Base-by-base conservation (phyloP, 1,140 invertebrate genomes). In the Drosophila tristis region DNA sequence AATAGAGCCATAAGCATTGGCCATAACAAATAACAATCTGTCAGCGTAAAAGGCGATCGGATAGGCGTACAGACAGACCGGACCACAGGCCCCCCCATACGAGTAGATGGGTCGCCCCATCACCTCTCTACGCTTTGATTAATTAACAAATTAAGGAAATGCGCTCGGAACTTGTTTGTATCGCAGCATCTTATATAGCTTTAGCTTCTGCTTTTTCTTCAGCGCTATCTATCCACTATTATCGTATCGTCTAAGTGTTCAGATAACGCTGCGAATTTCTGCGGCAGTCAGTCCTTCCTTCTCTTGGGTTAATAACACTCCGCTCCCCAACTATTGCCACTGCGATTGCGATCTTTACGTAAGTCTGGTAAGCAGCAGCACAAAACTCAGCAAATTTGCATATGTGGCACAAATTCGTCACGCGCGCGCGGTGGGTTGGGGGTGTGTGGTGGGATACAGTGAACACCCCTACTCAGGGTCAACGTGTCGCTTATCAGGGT, bases 181-280 rank as follows among this genome's bases (percentile, higher is more conserved):
- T 26, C 47, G 29, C 47, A 60, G 29, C 67, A 51, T 53, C 73
- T 75, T 75, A 75, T 75, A 75, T 50, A 62, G 45, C 62, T 49
- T 50, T 13, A 43, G 58, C 42, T 58, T 66, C 48, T 25, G 55
- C 43, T 63, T 62, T 57, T 57, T 43, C 61, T 57, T 44, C 26
- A 13, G 51, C 39, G 44, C 55, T 51, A 71, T 78, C 56, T 63
- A 11, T 23, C 45, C 53, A 60, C 53, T 72, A 49, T 71, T 80
- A 80, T 81, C 67, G 62, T 66, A 73, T 54, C 51, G 39, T 45
- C 66, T 74, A 74, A 74, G 47, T 63, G 59, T 16, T 44, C 20
- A 65, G 82, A 87, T 86, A 87, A 74, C 64, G 59, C 55, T 86
- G 81, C 81, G 81, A 71, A 58, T 85, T 67, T 79, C 77, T 26